Evolutionary conservation across 1,140 invertebrate species (phyloP).

Genomic region (Caenorhabditis briggsae): DNA sequence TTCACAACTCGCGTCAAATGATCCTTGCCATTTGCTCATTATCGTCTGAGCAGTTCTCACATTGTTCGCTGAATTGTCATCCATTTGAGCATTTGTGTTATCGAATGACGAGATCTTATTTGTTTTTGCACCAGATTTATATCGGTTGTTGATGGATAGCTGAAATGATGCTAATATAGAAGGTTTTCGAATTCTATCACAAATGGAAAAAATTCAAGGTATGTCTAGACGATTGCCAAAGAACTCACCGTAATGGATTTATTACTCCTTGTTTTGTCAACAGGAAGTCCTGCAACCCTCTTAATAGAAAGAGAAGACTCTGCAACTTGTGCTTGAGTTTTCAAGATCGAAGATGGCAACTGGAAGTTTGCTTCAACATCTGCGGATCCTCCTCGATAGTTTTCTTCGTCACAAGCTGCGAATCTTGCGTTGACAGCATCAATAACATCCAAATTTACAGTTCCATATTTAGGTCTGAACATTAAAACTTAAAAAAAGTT

Average conservation of each 20-base stretch:
- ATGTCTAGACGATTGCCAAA: neutral
- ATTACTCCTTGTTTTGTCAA: slow-evolving; percentile 63
- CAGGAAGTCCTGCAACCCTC: slow-evolving; percentile 19
- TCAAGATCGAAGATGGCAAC: slow-evolving; percentile 55
- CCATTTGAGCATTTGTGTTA: slow-evolving; percentile 53
- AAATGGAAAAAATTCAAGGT: neutral
- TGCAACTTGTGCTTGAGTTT: slow-evolving; percentile 56
- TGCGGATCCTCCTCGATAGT: slow-evolving; percentile 61
- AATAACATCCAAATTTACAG: slow-evolving; percentile 77
- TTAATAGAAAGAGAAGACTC: slow-evolving; percentile 50
- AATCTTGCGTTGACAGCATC: slow-evolving; percentile 76
- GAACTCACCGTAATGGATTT: slow-evolving; percentile 62
- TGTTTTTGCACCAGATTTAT: slow-evolving; percentile 49
- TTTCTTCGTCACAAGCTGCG: slow-evolving; percentile 68
- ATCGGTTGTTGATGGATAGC: slow-evolving; percentile 39
- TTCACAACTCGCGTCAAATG: slow-evolving; percentile 47
- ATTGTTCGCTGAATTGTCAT: slow-evolving; percentile 44
- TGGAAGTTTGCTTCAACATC: slow-evolving; percentile 66
- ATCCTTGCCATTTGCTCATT: slow-evolving; percentile 53
- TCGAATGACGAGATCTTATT: slow-evolving; percentile 49
- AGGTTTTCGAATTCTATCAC: neutral
- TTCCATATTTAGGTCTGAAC: slow-evolving; percentile 74
- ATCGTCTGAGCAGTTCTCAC: slow-evolving; percentile 31
- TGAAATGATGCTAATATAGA: neutral
- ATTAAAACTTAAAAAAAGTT: neutral